Base-by-base conservation (phyloP, 2,888 invertebrate genomes). In the Archaeoteleia sp. region DNA sequence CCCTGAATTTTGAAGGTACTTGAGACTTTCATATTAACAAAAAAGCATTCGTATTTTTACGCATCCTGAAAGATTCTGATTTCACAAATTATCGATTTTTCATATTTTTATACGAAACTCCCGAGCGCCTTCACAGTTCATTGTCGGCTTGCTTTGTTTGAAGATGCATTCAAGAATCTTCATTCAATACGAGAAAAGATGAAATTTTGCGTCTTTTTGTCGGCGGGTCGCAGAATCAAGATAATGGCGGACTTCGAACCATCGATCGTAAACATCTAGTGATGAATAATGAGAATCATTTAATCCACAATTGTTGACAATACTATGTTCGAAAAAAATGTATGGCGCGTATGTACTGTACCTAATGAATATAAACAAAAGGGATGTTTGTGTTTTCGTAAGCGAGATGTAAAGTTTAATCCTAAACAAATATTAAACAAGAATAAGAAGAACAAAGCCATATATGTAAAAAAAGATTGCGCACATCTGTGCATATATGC, bases 261-360 rank as follows among this genome's bases (percentile, higher is more conserved):
- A 71, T 71, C 73, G 68, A 72, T 74, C 68, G 65, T 39, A 48
- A 20, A 42, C 45, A 32, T 51, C 55, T 51, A 63, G 43, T 32
- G 32, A 51, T 34, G 40, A 62, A 35, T 25, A 57, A 57, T 29
- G 29, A 45, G 29, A 58, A 58, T 58, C 58, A 66, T 68, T 66
- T 66, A 69, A 78, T 79, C 81, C 79, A 82, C 80, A 83, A 82
- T 77, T 77, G 79, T 83, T 83, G 83, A 83, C 83, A 83, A 83
- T 83, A 83, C 82, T 82, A 80, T 79, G 82, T 81, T 83, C 78
- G 80, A 79, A 74, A 74, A n/a, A 78, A 76, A 75, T 81, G 78
- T 78, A 78, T 75, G 81, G 78, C 77, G 78, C 78, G 78, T 80
- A 78, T 82, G 76, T 81, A 80, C 76, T 80, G 79, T 81, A 81